A percentile compares a stretch with the other conserved stretches of the same genome.
phyloP scores from a whole-genome alignment of 2,797 vertebrate genomes.

The Mus spretus region DNA sequence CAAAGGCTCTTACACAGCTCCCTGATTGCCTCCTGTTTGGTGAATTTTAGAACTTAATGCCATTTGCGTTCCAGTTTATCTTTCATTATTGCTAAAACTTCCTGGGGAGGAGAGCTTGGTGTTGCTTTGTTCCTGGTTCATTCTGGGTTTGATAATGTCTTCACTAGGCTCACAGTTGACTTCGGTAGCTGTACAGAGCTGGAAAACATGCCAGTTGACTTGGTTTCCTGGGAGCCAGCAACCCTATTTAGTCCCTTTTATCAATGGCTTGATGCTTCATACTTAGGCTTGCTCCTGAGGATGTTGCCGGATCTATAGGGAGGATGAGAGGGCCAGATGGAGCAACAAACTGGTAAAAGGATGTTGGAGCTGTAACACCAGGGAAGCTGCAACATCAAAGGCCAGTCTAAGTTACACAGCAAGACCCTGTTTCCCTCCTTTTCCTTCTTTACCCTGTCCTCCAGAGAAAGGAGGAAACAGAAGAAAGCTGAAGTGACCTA shows the following conservation, averaged over 20 bases:
- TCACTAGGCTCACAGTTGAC: background rate
- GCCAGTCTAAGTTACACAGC: background rate
- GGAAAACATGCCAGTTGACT: background rate
- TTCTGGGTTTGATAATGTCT: conserved; percentile 12
- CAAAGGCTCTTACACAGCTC: background rate
- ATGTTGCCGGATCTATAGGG: background rate
- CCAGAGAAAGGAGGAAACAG: background rate
- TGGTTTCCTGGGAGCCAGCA: background rate
- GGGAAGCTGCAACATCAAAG: background rate
- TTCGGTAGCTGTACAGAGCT: background rate
- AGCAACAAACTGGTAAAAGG: background rate
- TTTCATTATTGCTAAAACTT: conserved; percentile 3
- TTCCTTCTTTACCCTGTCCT: too few relatives aligned
- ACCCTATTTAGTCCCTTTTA: background rate
- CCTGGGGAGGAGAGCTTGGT: background rate
- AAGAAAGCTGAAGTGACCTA: background rate
- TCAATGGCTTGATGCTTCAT: background rate
- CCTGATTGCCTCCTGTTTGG: background rate
- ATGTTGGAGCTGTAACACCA: background rate
- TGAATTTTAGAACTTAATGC: background rate
- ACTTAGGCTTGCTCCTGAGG: background rate
- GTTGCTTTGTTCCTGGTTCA: background rate
- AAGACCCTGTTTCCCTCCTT: background rate
- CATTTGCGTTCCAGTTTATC: conserved; percentile 1
- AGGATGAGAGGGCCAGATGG: conserved; percentile 1